phyloP scores from a whole-genome alignment of 2,888 invertebrate species.

The Seladonia tumulorum region DNA sequence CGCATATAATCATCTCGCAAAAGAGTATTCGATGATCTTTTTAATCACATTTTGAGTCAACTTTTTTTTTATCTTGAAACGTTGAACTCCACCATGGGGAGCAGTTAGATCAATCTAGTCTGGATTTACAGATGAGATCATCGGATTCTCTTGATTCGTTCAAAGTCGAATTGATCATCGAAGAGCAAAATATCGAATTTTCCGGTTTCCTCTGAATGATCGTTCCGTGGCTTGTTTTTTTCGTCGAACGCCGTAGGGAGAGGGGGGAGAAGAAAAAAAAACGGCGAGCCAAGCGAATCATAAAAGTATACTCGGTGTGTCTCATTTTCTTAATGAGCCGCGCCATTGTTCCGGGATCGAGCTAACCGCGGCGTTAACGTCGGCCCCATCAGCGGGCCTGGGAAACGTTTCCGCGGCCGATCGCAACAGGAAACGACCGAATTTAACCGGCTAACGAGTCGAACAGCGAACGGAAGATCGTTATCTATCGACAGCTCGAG shows the following conservation, averaged over 20 bases:
- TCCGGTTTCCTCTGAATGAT: background rate
- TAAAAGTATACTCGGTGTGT: background rate
- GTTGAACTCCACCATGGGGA: background rate
- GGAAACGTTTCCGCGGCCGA: slow-evolving; percentile 35
- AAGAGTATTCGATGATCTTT: too few species aligned
- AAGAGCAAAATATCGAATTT: background rate
- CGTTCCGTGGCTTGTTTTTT: background rate
- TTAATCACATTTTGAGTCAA: background rate
- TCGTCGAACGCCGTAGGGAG: background rate
- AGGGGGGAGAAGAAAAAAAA: background rate
- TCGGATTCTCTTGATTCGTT: background rate
- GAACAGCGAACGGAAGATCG: slow-evolving; percentile 21
- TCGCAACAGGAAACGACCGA: slow-evolving; percentile 43
- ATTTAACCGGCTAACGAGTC: slow-evolving; percentile 49
- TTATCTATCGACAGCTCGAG: slow-evolving; percentile 26
- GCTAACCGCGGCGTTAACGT: slow-evolving; percentile 35
- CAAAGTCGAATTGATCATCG: background rate
- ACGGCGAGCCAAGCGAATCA: background rate
- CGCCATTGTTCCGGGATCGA: slow-evolving; percentile 35
- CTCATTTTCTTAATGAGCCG: slow-evolving; percentile 15
- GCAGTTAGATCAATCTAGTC: too few species aligned
- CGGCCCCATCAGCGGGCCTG: slow-evolving; percentile 28
- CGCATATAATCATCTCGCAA: too few species aligned
- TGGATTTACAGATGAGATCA: too few species aligned
- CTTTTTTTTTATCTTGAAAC: background rate